phyloP scores from a whole-genome alignment of 2,113 vertebrate genomes.

The Ellobius talpinus region DNA sequence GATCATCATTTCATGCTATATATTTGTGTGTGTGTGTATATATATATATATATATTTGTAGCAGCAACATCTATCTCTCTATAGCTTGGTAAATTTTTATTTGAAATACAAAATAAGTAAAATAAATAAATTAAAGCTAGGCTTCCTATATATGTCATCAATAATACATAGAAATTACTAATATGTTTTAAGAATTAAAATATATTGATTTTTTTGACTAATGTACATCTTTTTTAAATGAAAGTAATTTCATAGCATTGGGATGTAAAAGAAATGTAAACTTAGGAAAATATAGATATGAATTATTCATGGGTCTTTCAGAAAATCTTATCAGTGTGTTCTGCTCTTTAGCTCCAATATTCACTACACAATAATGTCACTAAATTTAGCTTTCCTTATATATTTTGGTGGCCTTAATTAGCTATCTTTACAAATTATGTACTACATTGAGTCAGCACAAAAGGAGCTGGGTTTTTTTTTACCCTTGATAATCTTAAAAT shows the following conservation, averaged over 20 bases:
- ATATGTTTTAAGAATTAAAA: background rate
- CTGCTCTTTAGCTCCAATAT: background rate
- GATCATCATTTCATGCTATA: background rate
- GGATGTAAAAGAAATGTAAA: background rate
- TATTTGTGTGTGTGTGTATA: no score
- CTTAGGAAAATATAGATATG: background rate
- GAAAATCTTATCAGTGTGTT: background rate
- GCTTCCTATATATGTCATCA: background rate
- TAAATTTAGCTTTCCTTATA: conserved; percentile 35
- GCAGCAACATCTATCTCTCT: background rate
- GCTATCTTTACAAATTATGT: conserved; percentile 61
- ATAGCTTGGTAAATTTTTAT: background rate
- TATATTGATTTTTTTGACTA: background rate
- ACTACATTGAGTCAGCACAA: conserved; percentile 38
- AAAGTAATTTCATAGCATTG: background rate
- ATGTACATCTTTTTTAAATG: background rate
- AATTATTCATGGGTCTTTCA: conserved; percentile 16
- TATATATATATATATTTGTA: no score
- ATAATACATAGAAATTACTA: background rate
- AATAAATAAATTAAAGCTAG: background rate
- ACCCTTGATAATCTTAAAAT: conserved; percentile 59
- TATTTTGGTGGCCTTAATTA: conserved; percentile 64
- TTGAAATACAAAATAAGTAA: background rate
- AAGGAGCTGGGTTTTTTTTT: conserved; percentile 36
- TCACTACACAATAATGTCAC: conserved; percentile 19